Conservation (phyloP, 2,113 vertebrate genomes). For the Rhinolophus sinicus region DNA sequence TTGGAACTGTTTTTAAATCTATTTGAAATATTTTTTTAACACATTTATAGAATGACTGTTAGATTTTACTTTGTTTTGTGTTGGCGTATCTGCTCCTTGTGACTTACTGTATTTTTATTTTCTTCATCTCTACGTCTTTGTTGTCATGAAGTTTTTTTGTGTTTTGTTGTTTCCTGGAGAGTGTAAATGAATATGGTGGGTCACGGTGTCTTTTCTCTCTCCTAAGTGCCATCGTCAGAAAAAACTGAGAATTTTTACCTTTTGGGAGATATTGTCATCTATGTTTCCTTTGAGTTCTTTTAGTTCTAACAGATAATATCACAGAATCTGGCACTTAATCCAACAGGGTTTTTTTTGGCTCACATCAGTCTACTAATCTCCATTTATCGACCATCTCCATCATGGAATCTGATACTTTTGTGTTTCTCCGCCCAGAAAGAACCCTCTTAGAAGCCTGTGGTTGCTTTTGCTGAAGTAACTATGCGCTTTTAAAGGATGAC, state of each 20-base stretch:
- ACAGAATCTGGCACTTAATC: not conserved
- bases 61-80: not conserved
- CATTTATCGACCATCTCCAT: not conserved
- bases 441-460: not conserved
- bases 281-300: not conserved
- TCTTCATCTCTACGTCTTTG: not conserved
- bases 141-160: not conserved
- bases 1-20: not conserved
- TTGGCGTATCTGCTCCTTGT: not conserved
- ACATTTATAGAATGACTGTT: not conserved
- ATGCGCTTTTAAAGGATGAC: not conserved
- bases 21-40: not conserved
- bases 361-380: not conserved
- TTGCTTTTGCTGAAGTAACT: not conserved
- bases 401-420: not conserved
- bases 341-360: not conserved
- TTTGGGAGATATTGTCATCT: not conserved
- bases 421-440: not conserved
- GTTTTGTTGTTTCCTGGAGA: too few species aligned
- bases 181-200: not conserved
- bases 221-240: not conserved
- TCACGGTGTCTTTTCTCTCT: not conserved
- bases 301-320: not conserved
- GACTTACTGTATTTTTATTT: not conserved
- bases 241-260: not conserved